Evolutionary conservation across 2,113 vertebrate genomes (phyloP).

Genomic region (Xerus inauris): DNA sequence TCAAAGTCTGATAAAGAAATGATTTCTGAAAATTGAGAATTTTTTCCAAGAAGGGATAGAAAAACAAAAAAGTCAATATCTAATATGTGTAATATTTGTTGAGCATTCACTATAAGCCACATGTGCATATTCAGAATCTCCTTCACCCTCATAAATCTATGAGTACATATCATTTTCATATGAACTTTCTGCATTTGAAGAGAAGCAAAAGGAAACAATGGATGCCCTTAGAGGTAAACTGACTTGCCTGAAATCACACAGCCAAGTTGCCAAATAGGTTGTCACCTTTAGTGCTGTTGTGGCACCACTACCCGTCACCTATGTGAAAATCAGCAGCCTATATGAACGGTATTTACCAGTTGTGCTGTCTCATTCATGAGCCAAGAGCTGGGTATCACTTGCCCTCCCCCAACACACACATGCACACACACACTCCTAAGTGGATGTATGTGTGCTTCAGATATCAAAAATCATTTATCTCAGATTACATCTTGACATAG

Average conservation of each 20-base stretch:
- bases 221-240: neutral
- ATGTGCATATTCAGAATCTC: neutral
- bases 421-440: neutral
- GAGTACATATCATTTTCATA: neutral
- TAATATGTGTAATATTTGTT: neutral
- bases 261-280: neutral
- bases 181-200: neutral
- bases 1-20: slow-evolving; percentile 12
- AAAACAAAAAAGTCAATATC: neutral
- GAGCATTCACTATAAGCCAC: neutral
- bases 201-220: neutral
- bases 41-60: neutral
- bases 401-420: neutral
- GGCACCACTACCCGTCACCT: neutral
- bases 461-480: neutral
- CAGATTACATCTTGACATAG: neutral
- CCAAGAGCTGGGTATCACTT: too few species aligned
- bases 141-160: neutral
- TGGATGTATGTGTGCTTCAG: neutral
- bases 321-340: neutral
- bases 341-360: neutral
- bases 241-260: neutral
- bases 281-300: neutral
- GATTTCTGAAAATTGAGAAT: neutral
- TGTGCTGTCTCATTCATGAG: too few species aligned